phyloP scores from a whole-genome alignment of 2,888 invertebrate species.

The Rapana venosa region DNA sequence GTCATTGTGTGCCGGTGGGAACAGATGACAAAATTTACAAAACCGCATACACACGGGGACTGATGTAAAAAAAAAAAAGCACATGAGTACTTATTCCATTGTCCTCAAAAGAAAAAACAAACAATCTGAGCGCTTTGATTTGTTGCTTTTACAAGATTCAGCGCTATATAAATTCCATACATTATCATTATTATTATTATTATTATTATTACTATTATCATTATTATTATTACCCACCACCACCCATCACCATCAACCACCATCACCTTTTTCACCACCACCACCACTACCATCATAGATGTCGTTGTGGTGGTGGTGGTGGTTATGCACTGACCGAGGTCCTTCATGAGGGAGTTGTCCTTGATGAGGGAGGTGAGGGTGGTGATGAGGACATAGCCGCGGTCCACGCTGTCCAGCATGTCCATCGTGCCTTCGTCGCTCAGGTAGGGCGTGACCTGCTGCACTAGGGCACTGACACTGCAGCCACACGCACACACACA shows the following conservation, averaged over 20 bases:
- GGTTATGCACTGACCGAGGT: conserved; percentile 47
- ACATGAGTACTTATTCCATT: too few species aligned
- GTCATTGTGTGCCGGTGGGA: too few species aligned
- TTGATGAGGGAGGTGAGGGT: conserved; percentile 38
- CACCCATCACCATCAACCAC: neutral
- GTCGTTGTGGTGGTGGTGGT: neutral
- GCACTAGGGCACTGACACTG: conserved; percentile 55
- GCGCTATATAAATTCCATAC: too few species aligned
- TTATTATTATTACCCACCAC: neutral
- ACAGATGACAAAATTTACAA: too few species aligned
- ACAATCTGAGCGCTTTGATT: too few species aligned
- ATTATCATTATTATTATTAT: too few species aligned
- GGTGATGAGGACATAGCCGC: conserved; percentile 46
- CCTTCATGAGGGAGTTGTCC: conserved; percentile 29
- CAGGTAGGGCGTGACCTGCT: conserved; percentile 55
- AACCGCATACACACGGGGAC: too few species aligned
- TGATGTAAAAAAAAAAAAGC: too few species aligned
- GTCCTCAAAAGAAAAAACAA: too few species aligned
- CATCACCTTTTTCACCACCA: neutral
- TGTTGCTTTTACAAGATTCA: too few species aligned
- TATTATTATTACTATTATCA: too few species aligned
- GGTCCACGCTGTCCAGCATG: conserved; percentile 52
- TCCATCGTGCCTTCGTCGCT: conserved; percentile 46
- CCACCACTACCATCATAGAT: neutral
- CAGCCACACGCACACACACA: conserved; percentile 27